Base-by-base conservation (phyloP, 1,140 invertebrate genomes). In the Lepidurus packardi region DNA sequence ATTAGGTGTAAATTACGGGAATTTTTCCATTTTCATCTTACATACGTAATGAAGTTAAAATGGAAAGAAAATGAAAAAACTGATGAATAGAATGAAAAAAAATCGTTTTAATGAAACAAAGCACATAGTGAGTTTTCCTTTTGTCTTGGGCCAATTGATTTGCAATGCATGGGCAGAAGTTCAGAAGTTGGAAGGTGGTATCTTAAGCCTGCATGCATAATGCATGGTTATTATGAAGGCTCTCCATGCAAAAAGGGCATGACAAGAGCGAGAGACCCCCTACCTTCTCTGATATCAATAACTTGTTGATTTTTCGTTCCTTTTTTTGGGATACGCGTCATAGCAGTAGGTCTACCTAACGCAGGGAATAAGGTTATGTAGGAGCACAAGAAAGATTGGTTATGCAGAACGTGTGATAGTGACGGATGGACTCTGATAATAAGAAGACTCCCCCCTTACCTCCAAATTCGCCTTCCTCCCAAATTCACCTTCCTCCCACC, bases 381-480 rank as follows among this genome's bases (percentile, higher is more conserved):
- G 53, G 16, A n/a, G 21, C 53, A 34, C 53, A 21, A 65, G 53
- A 65, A 65, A 21, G 53, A 65, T 65, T 21, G n/a, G 53, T 65
- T 65, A 65, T 65, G 53, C 53, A 65, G 16, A 65, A 65, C 53
- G 53, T 65, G 53, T 65, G 53, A 65, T 65, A 65, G 53, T 65
- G 53, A 65, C 53, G 53, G 53, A 65, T 65, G n/a, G 53, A 21
- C 21, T 21, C 53, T 6, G 16, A 65, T 65, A 65, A 65, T 65
- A 65, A 65, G 53, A 65, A 34, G 53, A 21, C 53, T 65, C 5
- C 47, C 13, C 13, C 21, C 13, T 13, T 11, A 21, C 47, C 21
- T 3, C 13, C 47, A 4, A 65, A 65, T 65, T 65, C 53, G 4
- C 53, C 53, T 9, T 21, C n/a, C 21, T 21, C 6, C 6, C 16